Evolutionary conservation across 2,888 invertebrate species (phyloP), one percentile per base, ranked within the genome.

Genomic region (Agrotis exclamationis): DNA sequence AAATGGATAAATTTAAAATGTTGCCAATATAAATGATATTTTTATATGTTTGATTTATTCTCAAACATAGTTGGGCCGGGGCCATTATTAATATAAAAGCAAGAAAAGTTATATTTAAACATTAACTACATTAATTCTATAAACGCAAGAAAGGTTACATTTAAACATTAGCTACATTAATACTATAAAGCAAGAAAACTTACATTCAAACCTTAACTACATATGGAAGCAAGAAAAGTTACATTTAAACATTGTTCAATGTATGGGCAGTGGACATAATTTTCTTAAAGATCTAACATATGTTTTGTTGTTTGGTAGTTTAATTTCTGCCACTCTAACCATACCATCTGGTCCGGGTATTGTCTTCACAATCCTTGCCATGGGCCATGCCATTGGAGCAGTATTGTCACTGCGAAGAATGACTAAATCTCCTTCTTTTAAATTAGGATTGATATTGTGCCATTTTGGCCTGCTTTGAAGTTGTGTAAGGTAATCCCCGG

Each of bases 371-470:
- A 63, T 54, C 18, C 63, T 63, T 53, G 39, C 62, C 62, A 39
- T 63, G 2, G 63, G 22, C 16, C 45, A 56, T 47, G 20, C 20
- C 16, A 28, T 20, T 47, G 18, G 33, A 39, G 48, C 48, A n/a
- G 39, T 50, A 39, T 44, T 39, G 44, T 66, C 39, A n/a, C 11
- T 22, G 39, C 53, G 24, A 45, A 54, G 44, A 51, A 63, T 54
- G 4, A 63, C 45, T 45, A 63, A 22, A 24, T 53, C 51, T 14
- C 63, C 53, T 44, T 53, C 24, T 53, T 63, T 54, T 63, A 45
- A 53, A 44, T 63, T 45, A n/a, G 24, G 24, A 63, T n/a, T 53
- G 0, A n/a, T 9, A 54, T 54, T 13, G 45, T 22, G 16, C 56
- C 33, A 48, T 22, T 65, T 65, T 16, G 18, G 22, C 22, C 58